Base-by-base conservation (phyloP, 2,797 vertebrate species). In the Oreochromis grahami region DNA sequence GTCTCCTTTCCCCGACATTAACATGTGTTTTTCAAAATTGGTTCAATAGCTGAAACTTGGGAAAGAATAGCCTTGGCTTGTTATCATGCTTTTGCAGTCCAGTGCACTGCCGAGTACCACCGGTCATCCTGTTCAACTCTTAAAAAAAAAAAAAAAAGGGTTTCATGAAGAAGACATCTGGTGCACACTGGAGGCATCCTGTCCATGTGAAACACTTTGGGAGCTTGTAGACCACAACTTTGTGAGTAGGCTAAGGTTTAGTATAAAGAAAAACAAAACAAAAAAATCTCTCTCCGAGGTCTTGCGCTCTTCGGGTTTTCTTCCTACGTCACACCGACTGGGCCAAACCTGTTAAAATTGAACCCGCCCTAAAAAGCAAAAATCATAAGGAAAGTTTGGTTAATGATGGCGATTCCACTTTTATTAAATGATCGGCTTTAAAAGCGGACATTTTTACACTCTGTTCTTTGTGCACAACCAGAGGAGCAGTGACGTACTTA, bases 401-500 rank as follows among this genome's bases (percentile, higher is more conserved):
- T n/a, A 41, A 5, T 70, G 32, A 63, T 8, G 32, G 9, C 10
- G 19, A 14, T 14, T 15, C 10, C 24, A 15, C 77, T 58, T 41
- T 15, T 19, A 8, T 29, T 51, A 5, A n/a, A 52, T 38, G 8
- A 15, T 17, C 32, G 41, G 5, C 21, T 14, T 48, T 19, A 13
- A 12, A 11, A 72, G 3, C 3, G 2, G 15, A 50, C 43, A 32
- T 74, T 74, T 74, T 74, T 50, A 48, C 41, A 48, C 41, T 26
- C 3, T 29, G 19, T 50, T 24, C 12, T 77, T 17, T 65, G 26
- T 36, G n/a, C 7, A 77, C 32, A 2, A 13, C 12, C 24, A 2
- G 2, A 21, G 29, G 6, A 4, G 17, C 17, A 56, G 26, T 50
- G 51, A 65, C 65, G 1, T 95, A 98, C 97, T 97, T 98, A 99